Percentiles rank a stretch among this genome's conserved stretches.
Evolutionary conservation across 1,140 invertebrate species (phyloP).

Genomic region (Plectrocnemia conspersa): DNA sequence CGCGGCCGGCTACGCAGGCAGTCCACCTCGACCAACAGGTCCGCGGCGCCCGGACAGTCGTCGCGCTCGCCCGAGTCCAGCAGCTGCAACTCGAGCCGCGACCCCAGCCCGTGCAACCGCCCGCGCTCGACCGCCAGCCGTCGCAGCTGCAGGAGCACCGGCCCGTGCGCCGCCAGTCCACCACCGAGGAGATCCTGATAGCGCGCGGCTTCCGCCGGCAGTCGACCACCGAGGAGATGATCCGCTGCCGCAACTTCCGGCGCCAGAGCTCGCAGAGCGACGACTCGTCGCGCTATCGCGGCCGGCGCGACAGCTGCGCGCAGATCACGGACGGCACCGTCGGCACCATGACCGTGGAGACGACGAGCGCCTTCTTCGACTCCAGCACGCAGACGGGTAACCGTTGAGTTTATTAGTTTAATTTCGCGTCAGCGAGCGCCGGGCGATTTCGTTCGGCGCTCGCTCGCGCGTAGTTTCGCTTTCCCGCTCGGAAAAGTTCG

Average conservation of each 20-base stretch:
- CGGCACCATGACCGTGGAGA: constrained; percentile 87
- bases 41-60: constrained; percentile 42
- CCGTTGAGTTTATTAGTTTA: constrained; percentile 53
- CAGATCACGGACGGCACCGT: constrained; percentile 90
- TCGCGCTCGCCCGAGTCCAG: constrained; percentile 67
- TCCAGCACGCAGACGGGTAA: constrained; percentile 90
- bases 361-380: constrained; percentile 86
- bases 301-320: constrained; percentile 77
- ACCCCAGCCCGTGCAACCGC: constrained; percentile 68
- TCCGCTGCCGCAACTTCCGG: constrained; percentile 80
- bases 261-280: constrained; percentile 76
- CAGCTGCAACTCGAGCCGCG: constrained; percentile 66
- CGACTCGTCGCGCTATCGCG: constrained; percentile 67
- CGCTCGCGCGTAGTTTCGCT: neutral
- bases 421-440: neutral
- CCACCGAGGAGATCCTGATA: constrained; percentile 87
- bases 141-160: constrained; percentile 57
- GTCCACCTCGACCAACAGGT: constrained; percentile 64
- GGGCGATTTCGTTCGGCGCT: neutral
- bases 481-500: constrained; percentile 2
- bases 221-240: constrained; percentile 89
- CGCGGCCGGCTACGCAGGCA: constrained; percentile 67
- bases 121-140: constrained; percentile 42
- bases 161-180: constrained; percentile 79
- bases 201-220: constrained; percentile 83